Evolutionary conservation across 2,113 vertebrate genomes (phyloP).

Genomic region (Tapirus terrestris): DNA sequence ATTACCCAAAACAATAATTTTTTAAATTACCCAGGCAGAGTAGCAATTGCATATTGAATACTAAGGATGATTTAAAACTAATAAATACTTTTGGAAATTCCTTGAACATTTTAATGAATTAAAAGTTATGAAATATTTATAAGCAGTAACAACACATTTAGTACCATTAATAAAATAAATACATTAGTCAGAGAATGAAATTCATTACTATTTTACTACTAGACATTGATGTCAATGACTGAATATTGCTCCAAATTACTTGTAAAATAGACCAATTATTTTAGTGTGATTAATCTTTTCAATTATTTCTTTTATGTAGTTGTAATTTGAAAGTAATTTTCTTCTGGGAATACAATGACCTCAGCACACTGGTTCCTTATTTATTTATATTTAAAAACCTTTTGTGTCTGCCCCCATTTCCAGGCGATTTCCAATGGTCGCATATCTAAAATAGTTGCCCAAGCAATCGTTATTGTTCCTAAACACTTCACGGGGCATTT

Average conservation of each 20-base stretch:
- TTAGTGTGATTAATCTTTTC: constrained; percentile 83
- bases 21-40: constrained; percentile 70
- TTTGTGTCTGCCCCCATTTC: constrained; percentile 60
- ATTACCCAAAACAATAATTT: constrained; percentile 78
- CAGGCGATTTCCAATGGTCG: constrained; percentile 57
- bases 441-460: constrained; percentile 53
- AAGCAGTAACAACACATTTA: constrained; percentile 84
- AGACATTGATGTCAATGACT: constrained; percentile 85
- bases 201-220: constrained; percentile 85
- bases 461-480: constrained; percentile 5
- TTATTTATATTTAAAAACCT: constrained; percentile 72
- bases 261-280: constrained; percentile 84
- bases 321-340: constrained; percentile 81
- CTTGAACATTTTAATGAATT: constrained; percentile 86
- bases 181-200: constrained; percentile 85
- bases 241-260: constrained; percentile 86
- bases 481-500: constrained; percentile 37
- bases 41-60: constrained; percentile 71
- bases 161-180: constrained; percentile 88
- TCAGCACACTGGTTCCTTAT: constrained; percentile 47
- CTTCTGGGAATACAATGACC: constrained; percentile 70
- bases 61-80: constrained; percentile 82
- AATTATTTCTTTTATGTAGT: constrained; percentile 83
- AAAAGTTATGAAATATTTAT: constrained; percentile 86
- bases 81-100: constrained; percentile 85